Evolutionary conservation across 2,113 vertebrate genomes (phyloP), one percentile per base, ranked within the genome.

Genomic region (Aphyosemion australe): DNA sequence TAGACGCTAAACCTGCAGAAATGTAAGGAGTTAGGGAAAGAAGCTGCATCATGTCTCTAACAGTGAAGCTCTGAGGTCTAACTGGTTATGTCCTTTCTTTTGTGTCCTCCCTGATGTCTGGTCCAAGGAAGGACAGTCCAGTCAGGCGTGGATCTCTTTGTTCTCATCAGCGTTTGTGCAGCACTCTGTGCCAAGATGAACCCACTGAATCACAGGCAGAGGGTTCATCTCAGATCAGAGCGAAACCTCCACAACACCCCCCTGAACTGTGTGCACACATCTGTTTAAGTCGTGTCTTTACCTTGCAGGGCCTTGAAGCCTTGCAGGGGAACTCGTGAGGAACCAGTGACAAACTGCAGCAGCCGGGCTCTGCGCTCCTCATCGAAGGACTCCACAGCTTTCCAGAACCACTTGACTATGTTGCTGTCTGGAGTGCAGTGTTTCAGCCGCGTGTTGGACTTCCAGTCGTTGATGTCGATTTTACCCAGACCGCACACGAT

Each of bases 391-490:
- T 99, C 97, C 91, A 99, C 97, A 1, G 96, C 96, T 75, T 96
- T 96, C 97, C 97, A 99, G 93, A 99, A 99, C 97, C 97, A 99
- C 77, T 98, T 98, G 19, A 99, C 97, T 0, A 95, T 94, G 82
- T 95, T 97, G 91, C 95, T 99, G 83, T 99, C 97, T 0, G 94
- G 87, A 0, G 97, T 98, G 88, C 97, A 99, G 93, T 99, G 97
- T 88, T 99, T 99, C 86, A 99, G 94, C 66, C 97, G 93, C 2
- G 97, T 99, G 80, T 99, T 99, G 62, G 94, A 92, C 89, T 98
- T 99, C 97, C 97, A 99, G 93, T 99, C 97, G 7, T 92, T 94
- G 56, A 99, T 96, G 74, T 99, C 97, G 20, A 99, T 99, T 83
- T 99, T 99, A 32, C 97, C 97, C 75, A 99, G 93, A 62, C 97